Evolutionary conservation across 2,888 invertebrate genomes (phyloP).

Genomic region (Adineta ricciae): DNA sequence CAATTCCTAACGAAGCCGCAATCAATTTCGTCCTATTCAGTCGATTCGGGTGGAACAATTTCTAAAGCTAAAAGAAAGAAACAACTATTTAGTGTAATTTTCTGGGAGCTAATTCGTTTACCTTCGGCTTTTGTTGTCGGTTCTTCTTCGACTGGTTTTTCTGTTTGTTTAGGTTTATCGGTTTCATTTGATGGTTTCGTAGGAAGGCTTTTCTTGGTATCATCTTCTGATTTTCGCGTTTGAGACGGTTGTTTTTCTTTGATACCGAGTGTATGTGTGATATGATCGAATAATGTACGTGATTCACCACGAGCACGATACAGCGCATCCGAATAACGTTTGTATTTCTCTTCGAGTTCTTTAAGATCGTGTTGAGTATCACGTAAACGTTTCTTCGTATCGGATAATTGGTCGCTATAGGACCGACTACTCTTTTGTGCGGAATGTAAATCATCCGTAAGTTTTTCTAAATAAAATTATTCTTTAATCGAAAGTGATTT

Average conservation of each 20-base stretch:
- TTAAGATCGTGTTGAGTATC: conserved; percentile 5
- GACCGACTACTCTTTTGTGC: not conserved
- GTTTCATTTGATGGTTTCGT: not conserved
- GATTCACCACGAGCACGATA: not conserved
- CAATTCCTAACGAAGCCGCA: not conserved
- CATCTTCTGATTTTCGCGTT: not conserved
- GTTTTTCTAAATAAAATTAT: not conserved
- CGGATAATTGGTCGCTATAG: not conserved
- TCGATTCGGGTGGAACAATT: not conserved
- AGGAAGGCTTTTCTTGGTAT: not conserved
- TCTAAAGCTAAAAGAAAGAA: too few species aligned
- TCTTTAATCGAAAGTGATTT: not conserved
- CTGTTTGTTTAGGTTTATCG: not conserved
- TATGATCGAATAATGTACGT: not conserved
- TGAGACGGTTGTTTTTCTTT: not conserved
- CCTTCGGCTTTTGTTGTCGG: not conserved
- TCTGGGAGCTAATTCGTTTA: not conserved
- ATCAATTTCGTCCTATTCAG: conserved; percentile 32
- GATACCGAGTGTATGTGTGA: not conserved
- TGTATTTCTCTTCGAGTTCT: conserved; percentile 4
- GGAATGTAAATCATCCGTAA: not conserved
- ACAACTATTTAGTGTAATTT: too few species aligned
- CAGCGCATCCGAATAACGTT: conserved; percentile 5
- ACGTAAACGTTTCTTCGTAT: conserved; percentile 10
- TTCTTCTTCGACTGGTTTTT: not conserved